These are phyloP conservation scores for Limnodromus scolopaceus DNA, from an alignment of 2,797 vertebrate genomes.

Conservation along the genomic window DNA sequence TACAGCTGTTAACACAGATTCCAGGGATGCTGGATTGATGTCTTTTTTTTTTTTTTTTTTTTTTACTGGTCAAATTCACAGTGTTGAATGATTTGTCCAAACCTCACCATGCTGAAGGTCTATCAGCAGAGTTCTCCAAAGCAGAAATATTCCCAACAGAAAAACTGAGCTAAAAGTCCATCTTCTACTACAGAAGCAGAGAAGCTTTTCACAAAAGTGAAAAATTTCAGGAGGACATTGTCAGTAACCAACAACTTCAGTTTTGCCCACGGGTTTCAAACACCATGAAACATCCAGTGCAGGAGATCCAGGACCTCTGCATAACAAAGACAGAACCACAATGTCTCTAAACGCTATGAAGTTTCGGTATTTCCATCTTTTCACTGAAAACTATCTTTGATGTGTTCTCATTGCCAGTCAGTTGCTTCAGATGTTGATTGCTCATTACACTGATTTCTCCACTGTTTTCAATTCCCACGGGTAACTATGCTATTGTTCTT, in stretches of 20 bases:
- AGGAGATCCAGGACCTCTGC: neutral
- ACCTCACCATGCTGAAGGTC: neutral
- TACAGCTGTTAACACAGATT: neutral
- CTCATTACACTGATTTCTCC: constrained; percentile 11
- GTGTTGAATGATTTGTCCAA: neutral
- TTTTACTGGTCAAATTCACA: neutral
- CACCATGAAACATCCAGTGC: neutral
- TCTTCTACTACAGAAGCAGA: neutral
- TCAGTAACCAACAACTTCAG: neutral
- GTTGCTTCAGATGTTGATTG: constrained; percentile 25
- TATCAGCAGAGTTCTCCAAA: neutral
- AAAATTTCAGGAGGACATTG: neutral
- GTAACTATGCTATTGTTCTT: neutral
- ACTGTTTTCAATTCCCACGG: neutral
- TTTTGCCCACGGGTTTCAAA: neutral
- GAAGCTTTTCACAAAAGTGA: neutral
- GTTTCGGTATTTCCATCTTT: neutral
- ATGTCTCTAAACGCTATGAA: neutral
- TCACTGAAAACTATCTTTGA: neutral
- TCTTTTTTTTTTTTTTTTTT: too few relatives aligned
- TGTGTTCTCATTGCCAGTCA: neutral
- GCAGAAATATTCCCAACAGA: neutral
- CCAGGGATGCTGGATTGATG: neutral
- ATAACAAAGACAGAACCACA: neutral
- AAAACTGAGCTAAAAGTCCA: neutral